phyloP scores from a whole-genome alignment of 2,797 vertebrate genomes.

The Dermochelys coriacea region DNA sequence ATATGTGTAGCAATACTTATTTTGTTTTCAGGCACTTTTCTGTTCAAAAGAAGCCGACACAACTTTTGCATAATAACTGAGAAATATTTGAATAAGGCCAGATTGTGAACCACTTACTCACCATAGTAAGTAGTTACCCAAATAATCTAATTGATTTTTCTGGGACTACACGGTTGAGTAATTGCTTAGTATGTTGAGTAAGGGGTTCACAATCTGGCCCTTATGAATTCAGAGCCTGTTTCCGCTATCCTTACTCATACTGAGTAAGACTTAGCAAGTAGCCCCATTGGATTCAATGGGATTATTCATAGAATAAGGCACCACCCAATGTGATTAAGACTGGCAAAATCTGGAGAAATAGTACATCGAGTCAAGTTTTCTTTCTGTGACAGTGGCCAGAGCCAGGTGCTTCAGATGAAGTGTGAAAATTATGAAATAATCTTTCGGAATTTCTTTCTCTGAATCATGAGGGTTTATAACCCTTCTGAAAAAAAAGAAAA shows the following conservation, averaged over 20 bases:
- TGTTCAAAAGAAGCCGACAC: slow-evolving; percentile 13
- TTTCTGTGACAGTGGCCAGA: neutral
- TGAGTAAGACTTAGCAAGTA: neutral
- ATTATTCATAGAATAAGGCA: neutral
- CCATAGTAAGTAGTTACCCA: slow-evolving; percentile 32
- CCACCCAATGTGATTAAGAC: neutral
- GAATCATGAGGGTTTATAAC: neutral
- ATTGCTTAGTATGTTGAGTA: neutral
- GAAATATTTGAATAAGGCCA: slow-evolving; percentile 29
- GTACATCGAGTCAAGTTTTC: neutral
- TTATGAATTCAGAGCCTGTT: neutral
- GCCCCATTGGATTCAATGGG: neutral
- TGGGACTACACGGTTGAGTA: neutral
- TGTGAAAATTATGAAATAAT: neutral
- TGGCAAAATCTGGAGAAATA: neutral
- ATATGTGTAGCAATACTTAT: neutral
- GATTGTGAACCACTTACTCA: slow-evolving; percentile 8
- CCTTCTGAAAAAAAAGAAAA: neutral
- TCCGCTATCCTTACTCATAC: neutral
- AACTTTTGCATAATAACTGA: slow-evolving; percentile 21
- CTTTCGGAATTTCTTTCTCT: neutral
- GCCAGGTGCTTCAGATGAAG: neutral
- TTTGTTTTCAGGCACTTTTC: neutral
- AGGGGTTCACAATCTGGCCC: neutral
- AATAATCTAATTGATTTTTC: neutral